Conservation (phyloP, 2,797 vertebrate species). For the Cyclopterus lumpus region DNA sequence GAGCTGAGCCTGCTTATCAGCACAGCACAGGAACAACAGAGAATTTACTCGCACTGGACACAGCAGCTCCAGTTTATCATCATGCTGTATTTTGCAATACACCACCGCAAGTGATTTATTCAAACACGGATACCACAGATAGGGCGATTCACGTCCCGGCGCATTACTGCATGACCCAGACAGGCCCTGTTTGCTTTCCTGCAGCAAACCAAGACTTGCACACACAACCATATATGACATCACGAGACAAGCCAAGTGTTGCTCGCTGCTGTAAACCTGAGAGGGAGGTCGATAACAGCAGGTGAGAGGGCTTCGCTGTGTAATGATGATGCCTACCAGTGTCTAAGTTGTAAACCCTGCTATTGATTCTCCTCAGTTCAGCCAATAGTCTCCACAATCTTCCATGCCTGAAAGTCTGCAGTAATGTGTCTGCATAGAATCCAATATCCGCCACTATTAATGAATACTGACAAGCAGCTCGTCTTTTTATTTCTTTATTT, state of each 20-base stretch:
- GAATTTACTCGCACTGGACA: slow-evolving; percentile 65
- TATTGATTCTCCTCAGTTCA: slow-evolving; percentile 81
- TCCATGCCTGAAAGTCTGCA: slow-evolving; percentile 68
- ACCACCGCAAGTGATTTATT: slow-evolving; percentile 73
- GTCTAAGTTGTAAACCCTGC: slow-evolving; percentile 81
- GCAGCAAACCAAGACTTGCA: slow-evolving; percentile 65
- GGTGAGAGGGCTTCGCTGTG: slow-evolving; percentile 79
- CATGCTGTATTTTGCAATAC: slow-evolving; percentile 73
- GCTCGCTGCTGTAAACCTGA: slow-evolving; percentile 69
- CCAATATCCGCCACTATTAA: slow-evolving; percentile 70
- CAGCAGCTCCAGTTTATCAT: slow-evolving; percentile 76
- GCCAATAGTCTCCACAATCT: slow-evolving; percentile 68
- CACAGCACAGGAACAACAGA: slow-evolving; percentile 72
- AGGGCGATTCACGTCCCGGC: slow-evolving; percentile 66
- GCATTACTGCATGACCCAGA: slow-evolving; percentile 76
- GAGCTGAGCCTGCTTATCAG: slow-evolving; percentile 75
- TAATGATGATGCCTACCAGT: slow-evolving; percentile 81
- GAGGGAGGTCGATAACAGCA: slow-evolving; percentile 77
- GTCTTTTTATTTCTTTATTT: slow-evolving; percentile 66
- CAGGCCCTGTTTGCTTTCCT: slow-evolving; percentile 77
- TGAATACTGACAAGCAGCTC: slow-evolving; percentile 71
- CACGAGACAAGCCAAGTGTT: slow-evolving; percentile 69
- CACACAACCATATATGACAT: slow-evolving; percentile 69
- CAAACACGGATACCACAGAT: slow-evolving; percentile 76
- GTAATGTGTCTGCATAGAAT: slow-evolving; percentile 73